Conservation (phyloP, 2,888 invertebrate genomes). For the Pandemis corylana region DNA sequence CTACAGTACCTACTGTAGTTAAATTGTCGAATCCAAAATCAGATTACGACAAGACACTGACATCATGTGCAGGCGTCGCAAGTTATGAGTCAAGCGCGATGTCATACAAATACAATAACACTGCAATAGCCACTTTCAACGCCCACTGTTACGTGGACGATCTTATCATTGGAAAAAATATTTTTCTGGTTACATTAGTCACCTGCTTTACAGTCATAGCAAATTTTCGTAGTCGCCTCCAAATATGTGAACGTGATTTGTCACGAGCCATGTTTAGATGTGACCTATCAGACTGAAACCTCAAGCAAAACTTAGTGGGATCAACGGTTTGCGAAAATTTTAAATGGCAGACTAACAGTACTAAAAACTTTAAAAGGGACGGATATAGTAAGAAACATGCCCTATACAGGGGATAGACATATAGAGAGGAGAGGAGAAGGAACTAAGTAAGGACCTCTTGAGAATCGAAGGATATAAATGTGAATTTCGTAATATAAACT, state of each 20-base stretch:
- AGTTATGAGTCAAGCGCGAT: conserved; percentile 32
- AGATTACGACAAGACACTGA: conserved; percentile 20
- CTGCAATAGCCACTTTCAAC: conserved; percentile 19
- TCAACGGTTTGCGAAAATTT: background rate
- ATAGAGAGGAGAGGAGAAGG: too few species aligned
- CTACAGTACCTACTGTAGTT: background rate
- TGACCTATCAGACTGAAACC: too few species aligned
- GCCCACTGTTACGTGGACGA: conserved; percentile 25
- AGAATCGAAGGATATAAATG: too few species aligned
- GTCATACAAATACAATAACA: conserved; percentile 9
- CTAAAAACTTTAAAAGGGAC: too few species aligned
- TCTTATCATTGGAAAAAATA: background rate
- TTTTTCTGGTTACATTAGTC: background rate
- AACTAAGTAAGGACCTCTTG: too few species aligned
- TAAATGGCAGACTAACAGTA: too few species aligned
- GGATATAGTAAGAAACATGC: too few species aligned
- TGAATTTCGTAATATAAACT: background rate
- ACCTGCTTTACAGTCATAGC: background rate
- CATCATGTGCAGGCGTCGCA: conserved; percentile 25
- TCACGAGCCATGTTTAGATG: background rate
- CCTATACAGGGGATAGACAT: too few species aligned
- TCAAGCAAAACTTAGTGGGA: background rate
- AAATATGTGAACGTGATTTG: background rate
- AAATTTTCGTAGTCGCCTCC: background rate
- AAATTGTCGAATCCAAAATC: conserved; percentile 4